Evolutionary conservation across 2,113 vertebrate genomes (phyloP).

Genomic region (Podarcis cretensis): DNA sequence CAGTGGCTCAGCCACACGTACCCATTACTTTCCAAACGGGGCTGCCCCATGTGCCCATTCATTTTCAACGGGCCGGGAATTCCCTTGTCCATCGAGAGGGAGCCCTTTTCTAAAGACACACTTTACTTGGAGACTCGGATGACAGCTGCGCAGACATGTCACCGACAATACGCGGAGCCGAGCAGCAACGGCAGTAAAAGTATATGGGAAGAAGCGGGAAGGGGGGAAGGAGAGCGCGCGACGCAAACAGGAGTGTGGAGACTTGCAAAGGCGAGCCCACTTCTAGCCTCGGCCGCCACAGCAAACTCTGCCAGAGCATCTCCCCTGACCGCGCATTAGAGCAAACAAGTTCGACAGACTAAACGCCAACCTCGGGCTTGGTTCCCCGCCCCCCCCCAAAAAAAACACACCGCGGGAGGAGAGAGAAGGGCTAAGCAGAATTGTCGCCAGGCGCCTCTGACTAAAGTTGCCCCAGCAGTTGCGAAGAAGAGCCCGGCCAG

Average conservation of each 20-base stretch:
- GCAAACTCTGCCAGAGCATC: conserved; percentile 59
- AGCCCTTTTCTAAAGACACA: conserved; percentile 72
- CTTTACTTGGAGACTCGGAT: conserved; percentile 71
- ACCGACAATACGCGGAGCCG: conserved; percentile 61
- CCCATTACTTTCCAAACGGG: not conserved
- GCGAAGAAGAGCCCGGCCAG: not conserved
- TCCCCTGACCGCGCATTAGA: conserved; percentile 16
- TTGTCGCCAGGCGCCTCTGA: conserved; percentile 23
- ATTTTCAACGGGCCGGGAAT: not conserved
- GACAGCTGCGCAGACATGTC: conserved; percentile 1
- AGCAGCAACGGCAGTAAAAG: conserved; percentile 63
- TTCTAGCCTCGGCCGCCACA: conserved; percentile 19
- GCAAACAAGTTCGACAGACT: conserved; percentile 41
- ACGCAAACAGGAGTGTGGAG: not conserved
- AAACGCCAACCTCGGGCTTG: conserved; percentile 42
- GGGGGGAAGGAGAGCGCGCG: conserved; percentile 41
- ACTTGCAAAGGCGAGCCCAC: not conserved
- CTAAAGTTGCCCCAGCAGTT: not conserved
- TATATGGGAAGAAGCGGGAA: conserved; percentile 24
- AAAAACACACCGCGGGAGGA: not conserved
- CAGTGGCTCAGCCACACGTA: not conserved
- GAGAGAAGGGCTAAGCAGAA: not conserved
- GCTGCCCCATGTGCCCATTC: not conserved
- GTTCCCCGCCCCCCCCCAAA: not conserved
- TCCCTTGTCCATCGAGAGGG: not conserved